Evolutionary conservation across 2,113 vertebrate species (phyloP).

Genomic region (Chinchilla lanigera): DNA sequence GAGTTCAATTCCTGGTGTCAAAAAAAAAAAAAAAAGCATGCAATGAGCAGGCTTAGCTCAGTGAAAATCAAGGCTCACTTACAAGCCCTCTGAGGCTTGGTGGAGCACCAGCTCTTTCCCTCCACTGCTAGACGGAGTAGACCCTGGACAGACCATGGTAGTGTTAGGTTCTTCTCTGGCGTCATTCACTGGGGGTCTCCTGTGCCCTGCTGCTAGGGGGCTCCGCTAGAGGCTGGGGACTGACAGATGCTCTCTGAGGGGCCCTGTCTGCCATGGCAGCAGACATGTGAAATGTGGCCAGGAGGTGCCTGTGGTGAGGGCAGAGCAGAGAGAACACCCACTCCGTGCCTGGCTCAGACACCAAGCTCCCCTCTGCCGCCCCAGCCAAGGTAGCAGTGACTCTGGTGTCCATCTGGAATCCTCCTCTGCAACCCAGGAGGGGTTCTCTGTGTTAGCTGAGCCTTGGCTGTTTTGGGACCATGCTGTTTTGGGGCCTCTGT

Average conservation of each 20-base stretch:
- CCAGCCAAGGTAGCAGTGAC: not conserved
- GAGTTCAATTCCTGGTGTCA: too few species aligned
- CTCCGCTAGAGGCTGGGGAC: not conserved
- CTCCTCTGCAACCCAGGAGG: not conserved
- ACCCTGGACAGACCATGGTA: not conserved
- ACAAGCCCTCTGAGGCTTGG: not conserved
- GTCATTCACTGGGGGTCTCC: not conserved
- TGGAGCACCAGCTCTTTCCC: not conserved
- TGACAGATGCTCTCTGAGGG: not conserved
- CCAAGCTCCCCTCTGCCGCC: not conserved
- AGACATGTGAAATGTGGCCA: too few species aligned
- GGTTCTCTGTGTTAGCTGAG: not conserved
- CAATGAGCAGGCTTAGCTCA: not conserved
- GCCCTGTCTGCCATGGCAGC: not conserved
- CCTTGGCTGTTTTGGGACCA: conserved; percentile 82
- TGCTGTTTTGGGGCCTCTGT: conserved; percentile 32
- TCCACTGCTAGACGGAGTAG: not conserved
- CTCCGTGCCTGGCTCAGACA: not conserved
- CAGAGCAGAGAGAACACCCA: not conserved
- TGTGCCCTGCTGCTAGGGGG: not conserved
- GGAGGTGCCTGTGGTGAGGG: not conserved
- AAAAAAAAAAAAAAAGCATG: not conserved
- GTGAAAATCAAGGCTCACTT: not conserved
- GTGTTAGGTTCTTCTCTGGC: not conserved
- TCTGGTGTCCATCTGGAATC: not conserved